Evolutionary conservation across 2,888 invertebrate species (phyloP), one percentile per base, ranked within the genome.

Genomic region (Cryptus armator): DNA sequence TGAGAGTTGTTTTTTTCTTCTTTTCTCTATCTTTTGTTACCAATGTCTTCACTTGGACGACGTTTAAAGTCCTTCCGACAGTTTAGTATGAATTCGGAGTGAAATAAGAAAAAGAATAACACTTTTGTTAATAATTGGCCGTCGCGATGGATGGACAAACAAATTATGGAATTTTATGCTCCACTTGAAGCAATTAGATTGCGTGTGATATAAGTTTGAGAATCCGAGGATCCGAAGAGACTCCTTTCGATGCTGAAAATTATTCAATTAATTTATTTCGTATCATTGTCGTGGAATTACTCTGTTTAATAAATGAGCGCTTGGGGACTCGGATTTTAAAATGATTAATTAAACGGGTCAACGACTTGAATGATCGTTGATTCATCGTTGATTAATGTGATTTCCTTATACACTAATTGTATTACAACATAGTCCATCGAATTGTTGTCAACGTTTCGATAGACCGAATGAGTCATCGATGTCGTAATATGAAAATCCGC

Each of bases 1-100:
- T 51, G 43, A 37, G 43, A 43, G 12, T 67, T 67, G 53, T 70
- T 77, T 75, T 12, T 59, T 70, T 43, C 19, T 46, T 59, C 14
- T 43, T 32, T 48, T 64, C 24, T 46, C n/a, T 29, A 14, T 62
- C 24, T 62, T n/a, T 48, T 32, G 32, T 2, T 29, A 32, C 24
- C 12, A 62, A 29, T 29, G 7, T 62, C n/a, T 62, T 62, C 32
- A 29, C 59, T 3, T 29, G 24, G 29, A 59, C 62, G n/a, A 62
- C 62, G 4, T 32, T 62, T 29, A 62, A 29, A 62, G 14, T 14
- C 29, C 14, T 29, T 14, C 62, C 29, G 29, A 10, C 29, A 32
- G 29, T n/a, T 12, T 2, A 14, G n/a, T 32, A 32, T 14, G 14
- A 62, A 32, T 32, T 14, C 29, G 62, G 32, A 32, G 62, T 12